phyloP scores from a whole-genome alignment of 2,113 vertebrate genomes.

The Rhinopomastus cyanomelas region DNA sequence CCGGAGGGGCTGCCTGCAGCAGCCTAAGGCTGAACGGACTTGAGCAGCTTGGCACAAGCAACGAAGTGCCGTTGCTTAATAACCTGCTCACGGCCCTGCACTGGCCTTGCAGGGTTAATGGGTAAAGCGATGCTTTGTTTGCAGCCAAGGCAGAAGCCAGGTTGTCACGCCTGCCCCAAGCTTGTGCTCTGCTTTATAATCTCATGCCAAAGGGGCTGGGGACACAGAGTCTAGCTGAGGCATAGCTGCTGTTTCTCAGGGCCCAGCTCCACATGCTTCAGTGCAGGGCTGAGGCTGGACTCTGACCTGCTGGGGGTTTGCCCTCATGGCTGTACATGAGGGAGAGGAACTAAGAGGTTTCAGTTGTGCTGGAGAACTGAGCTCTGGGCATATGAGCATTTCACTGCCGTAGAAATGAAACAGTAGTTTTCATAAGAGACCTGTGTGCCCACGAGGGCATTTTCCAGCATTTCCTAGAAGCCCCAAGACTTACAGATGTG shows the following conservation, averaged over 20 bases:
- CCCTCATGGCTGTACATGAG: neutral
- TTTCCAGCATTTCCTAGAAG: neutral
- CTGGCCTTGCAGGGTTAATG: slow-evolving; percentile 43
- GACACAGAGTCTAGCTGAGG: neutral
- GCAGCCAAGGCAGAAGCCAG: neutral
- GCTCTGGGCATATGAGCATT: neutral
- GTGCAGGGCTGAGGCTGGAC: neutral
- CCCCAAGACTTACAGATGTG: neutral
- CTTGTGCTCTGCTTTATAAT: neutral
- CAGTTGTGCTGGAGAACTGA: neutral
- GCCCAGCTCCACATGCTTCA: neutral
- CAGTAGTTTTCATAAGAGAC: neutral
- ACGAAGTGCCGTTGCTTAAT: neutral
- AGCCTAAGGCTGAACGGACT: neutral
- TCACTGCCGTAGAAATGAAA: neutral
- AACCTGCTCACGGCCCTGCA: neutral
- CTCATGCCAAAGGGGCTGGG: fast-evolving
- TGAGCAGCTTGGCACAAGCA: neutral
- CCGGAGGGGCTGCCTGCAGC: fast-evolving
- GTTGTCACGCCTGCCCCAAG: neutral
- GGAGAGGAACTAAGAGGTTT: neutral
- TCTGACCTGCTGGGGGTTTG: neutral
- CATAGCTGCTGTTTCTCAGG: neutral
- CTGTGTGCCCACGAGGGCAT: neutral
- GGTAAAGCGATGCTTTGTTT: slow-evolving; percentile 21